A percentile compares a stretch with the other conserved stretches of the same genome.
Conservation (phyloP, 2,113 vertebrate genomes). For the Peucedramus taeniatus region DNA sequence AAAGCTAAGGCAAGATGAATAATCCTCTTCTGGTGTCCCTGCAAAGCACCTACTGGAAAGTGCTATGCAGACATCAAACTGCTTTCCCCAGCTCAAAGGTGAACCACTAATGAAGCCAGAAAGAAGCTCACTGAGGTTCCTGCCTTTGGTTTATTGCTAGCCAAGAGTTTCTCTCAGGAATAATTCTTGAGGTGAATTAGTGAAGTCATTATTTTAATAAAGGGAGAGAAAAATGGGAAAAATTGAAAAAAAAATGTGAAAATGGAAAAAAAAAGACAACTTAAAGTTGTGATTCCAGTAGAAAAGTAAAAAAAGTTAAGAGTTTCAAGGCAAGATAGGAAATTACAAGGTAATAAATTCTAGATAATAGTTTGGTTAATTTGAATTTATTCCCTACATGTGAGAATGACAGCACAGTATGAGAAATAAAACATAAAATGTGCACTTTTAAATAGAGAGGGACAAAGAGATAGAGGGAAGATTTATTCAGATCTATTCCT, state of each 20-base stretch:
- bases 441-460: not conserved
- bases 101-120: not conserved
- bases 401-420: not conserved
- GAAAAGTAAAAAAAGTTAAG: not conserved
- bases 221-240: not conserved
- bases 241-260: no score
- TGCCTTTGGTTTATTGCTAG: not conserved
- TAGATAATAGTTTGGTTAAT: not conserved
- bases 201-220: not conserved
- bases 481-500: not conserved
- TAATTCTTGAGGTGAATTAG: not conserved
- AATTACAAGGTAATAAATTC: not conserved
- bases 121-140: not conserved
- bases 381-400: not conserved
- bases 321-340: not conserved
- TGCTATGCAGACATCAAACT: not conserved
- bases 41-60: not conserved
- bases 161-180: not conserved
- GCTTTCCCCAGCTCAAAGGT: not conserved
- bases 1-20: not conserved
- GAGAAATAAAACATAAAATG: not conserved
- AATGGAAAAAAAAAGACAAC: not conserved
- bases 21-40: not conserved
- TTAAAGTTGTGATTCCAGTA: not conserved
- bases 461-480: not conserved